phyloP scores from a whole-genome alignment of 2,797 vertebrate species.

The Coracias cyanogaster region DNA sequence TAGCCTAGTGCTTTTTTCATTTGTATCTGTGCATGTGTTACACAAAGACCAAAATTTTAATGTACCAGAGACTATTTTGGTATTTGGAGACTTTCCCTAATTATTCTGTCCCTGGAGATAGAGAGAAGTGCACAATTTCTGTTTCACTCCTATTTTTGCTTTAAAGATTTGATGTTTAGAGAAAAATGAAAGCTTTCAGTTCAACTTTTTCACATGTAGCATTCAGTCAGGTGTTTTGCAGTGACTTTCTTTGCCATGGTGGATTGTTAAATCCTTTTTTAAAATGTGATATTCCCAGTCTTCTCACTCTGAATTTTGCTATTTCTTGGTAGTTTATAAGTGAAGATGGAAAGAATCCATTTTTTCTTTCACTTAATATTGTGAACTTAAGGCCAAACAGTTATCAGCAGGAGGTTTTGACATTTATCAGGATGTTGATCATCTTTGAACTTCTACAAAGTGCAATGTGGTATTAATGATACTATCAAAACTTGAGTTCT shows the following conservation, averaged over 20 bases:
- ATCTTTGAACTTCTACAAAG: neutral
- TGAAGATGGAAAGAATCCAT: accelerated
- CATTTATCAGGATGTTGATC: neutral
- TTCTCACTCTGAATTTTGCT: neutral
- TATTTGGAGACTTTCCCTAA: neutral
- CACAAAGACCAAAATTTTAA: neutral
- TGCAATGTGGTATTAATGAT: neutral
- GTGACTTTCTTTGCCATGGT: neutral
- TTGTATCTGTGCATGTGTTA: neutral
- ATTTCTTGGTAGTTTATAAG: neutral
- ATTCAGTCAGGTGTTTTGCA: neutral
- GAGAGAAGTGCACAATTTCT: neutral
- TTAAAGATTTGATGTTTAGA: neutral
- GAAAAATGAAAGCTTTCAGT: neutral
- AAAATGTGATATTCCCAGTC: neutral
- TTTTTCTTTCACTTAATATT: neutral
- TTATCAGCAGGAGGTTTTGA: neutral
- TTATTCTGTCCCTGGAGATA: neutral
- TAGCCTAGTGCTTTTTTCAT: neutral
- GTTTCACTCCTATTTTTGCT: neutral
- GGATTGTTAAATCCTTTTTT: neutral
- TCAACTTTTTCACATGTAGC: neutral
- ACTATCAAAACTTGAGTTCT: neutral
- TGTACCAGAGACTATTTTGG: neutral
- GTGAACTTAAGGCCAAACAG: neutral